Conservation (phyloP, 2,797 vertebrate species). For the Macropus fuliginosus region DNA sequence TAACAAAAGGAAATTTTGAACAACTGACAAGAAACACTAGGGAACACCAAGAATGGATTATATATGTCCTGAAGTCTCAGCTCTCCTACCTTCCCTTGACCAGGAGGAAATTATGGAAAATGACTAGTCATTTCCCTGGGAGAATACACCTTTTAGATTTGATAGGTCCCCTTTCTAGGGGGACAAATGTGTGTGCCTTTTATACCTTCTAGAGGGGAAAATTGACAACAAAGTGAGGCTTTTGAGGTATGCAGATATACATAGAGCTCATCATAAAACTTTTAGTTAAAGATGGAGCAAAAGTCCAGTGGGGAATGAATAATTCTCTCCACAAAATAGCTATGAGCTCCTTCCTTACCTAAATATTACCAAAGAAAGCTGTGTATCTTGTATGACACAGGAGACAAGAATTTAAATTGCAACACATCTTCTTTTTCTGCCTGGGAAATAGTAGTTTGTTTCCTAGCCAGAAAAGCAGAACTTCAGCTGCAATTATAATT, state of each 20-base stretch:
- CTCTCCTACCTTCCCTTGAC: not conserved
- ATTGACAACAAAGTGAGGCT: not conserved
- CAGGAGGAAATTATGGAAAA: not conserved
- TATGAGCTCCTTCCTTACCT: not conserved
- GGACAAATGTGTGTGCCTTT: not conserved
- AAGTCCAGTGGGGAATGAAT: not conserved
- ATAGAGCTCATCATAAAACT: not conserved
- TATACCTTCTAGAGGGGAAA: not conserved
- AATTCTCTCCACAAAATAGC: not conserved
- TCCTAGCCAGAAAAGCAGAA: not conserved
- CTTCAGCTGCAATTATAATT: constrained; percentile 24
- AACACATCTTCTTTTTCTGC: not conserved
- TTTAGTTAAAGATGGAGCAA: not conserved
- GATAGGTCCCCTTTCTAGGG: not conserved
- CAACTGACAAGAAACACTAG: not conserved
- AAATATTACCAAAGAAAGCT: not conserved
- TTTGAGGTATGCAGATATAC: not conserved
- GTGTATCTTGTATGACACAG: not conserved
- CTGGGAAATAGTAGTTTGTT: not conserved
- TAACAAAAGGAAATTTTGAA: not conserved
- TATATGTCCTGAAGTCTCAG: not conserved
- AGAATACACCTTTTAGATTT: not conserved
- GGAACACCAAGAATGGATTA: not conserved
- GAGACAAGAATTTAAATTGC: not conserved
- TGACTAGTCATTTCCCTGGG: not conserved